Conservation (phyloP, 2,888 invertebrate species). For the Macaria notata region DNA sequence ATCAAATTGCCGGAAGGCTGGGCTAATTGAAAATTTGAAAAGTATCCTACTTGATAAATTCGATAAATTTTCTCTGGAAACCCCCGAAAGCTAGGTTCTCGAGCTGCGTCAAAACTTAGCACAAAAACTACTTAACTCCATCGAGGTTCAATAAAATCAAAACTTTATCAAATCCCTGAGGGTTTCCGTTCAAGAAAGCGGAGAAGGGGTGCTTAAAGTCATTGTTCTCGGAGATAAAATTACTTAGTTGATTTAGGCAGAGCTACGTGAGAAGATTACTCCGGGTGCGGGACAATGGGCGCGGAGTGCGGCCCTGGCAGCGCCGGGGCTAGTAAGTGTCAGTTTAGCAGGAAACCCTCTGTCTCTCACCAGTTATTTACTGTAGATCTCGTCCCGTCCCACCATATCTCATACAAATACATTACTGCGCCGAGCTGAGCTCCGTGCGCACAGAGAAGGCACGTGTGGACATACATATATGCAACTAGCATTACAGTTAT, state of each 20-base stretch:
- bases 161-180: background rate
- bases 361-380: constrained; percentile 72
- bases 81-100: too few species aligned
- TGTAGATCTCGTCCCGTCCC: constrained; percentile 70
- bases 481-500: too few species aligned
- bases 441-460: too few species aligned
- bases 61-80: too few species aligned
- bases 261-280: constrained; percentile 21
- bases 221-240: constrained; percentile 17
- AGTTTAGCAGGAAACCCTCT: constrained; percentile 71
- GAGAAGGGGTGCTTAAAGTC: constrained; percentile 3
- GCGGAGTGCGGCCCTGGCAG: background rate
- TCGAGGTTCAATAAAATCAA: background rate
- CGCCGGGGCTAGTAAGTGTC: constrained; percentile 54
- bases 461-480: too few species aligned
- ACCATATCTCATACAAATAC: constrained; percentile 37
- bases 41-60: too few species aligned
- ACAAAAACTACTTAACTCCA: background rate
- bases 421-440: constrained; percentile 15
- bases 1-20: too few species aligned
- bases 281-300: constrained; percentile 13
- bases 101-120: too few species aligned
- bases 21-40: too few species aligned
- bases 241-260: constrained; percentile 24
- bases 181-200: background rate